Conservation (phyloP, 2,797 vertebrate species). For the Sphaeramia orbicularis region DNA sequence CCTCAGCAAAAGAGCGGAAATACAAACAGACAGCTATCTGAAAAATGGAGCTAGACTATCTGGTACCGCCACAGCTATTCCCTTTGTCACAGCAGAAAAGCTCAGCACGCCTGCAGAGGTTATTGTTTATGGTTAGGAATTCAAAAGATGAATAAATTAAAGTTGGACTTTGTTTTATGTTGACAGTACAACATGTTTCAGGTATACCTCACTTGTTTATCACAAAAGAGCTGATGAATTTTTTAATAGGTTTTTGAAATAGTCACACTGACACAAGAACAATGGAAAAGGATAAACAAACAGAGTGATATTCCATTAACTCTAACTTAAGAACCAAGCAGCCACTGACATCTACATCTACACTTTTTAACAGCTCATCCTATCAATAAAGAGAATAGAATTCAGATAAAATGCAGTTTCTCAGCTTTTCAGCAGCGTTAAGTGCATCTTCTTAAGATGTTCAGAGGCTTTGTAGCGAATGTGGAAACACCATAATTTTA, state of each 20-base stretch:
- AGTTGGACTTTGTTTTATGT: conserved; percentile 40
- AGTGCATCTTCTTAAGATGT: no score
- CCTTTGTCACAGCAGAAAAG: background rate
- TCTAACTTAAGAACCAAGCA: background rate
- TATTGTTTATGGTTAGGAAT: conserved; percentile 59
- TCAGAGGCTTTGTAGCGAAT: no score
- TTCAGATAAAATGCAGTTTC: no score
- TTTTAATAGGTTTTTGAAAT: conserved; percentile 16
- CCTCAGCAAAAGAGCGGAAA: conserved; percentile 64
- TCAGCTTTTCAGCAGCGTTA: no score
- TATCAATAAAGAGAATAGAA: no score
- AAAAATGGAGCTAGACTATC: conserved; percentile 59
- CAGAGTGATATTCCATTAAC: background rate
- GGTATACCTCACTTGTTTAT: conserved; percentile 27
- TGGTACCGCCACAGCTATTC: no score
- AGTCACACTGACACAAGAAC: conserved; percentile 1
- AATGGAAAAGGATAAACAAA: background rate
- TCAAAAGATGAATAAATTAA: conserved; percentile 51
- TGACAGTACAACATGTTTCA: conserved; percentile 18
- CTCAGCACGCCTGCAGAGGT: conserved; percentile 44
- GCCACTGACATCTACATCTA: no score
- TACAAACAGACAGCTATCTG: conserved; percentile 40
- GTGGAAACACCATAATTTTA: no score
- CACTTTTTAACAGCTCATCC: no score
- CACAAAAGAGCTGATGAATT: conserved; percentile 30